Evolutionary conservation across 2,113 vertebrate genomes (phyloP).

Genomic region (Noctilio leporinus): DNA sequence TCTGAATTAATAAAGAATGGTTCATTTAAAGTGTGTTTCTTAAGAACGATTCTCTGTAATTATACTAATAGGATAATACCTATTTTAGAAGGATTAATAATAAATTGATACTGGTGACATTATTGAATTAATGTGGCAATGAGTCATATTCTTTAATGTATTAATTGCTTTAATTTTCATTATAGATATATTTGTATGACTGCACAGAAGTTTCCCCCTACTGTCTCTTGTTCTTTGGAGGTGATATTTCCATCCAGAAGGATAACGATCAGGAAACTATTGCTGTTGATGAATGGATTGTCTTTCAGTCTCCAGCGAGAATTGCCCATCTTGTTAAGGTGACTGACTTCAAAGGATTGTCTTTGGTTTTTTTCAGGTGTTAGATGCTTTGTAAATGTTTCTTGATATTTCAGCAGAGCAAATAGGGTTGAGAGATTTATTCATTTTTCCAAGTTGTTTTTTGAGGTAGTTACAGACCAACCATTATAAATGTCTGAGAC

Average conservation of each 20-base stretch:
- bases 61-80: not conserved
- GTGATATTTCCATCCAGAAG: conserved; percentile 96
- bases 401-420: not conserved
- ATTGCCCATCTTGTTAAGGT: conserved; percentile 97
- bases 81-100: not conserved
- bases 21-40: not conserved
- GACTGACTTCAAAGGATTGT: not conserved
- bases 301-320: conserved; percentile 94
- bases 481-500: not conserved
- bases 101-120: not conserved
- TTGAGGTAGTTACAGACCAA: not conserved
- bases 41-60: not conserved
- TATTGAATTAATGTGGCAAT: not conserved
- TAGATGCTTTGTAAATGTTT: not conserved
- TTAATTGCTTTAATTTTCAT: not conserved
- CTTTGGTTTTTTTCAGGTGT: not conserved
- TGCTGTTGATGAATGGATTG: conserved; percentile 96
- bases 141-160: not conserved
- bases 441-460: conserved; percentile 28
- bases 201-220: conserved; percentile 99
- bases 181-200: conserved; percentile 97
- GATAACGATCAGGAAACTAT: conserved; percentile 95
- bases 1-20: not conserved
- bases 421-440: not conserved
- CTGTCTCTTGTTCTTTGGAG: conserved; percentile 96